phyloP scores from a whole-genome alignment of 2,113 vertebrate species.

The Ceuthmochares aereus region DNA sequence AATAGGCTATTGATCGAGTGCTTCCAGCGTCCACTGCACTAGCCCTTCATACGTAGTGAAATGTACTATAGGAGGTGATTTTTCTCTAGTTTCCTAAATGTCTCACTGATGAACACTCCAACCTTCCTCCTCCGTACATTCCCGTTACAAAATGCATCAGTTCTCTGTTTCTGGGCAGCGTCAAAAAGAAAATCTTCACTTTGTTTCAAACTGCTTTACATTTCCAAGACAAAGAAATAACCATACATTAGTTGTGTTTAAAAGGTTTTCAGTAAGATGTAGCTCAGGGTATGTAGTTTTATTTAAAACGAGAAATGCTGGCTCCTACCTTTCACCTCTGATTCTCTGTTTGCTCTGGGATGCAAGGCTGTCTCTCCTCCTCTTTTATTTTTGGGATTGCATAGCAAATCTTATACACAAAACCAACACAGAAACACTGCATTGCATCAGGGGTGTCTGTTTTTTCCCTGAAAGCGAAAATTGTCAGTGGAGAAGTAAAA shows the following conservation, averaged over 20 bases:
- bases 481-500: neutral
- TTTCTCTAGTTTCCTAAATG: constrained; percentile 56
- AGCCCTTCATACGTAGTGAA: constrained; percentile 77
- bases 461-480: constrained; percentile 41
- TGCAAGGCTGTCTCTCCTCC: constrained; percentile 24
- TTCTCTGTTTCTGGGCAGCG: neutral
- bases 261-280: constrained; percentile 7
- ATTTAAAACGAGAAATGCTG: constrained; percentile 44
- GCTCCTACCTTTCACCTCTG: constrained; percentile 70
- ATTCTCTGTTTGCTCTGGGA: constrained; percentile 49
- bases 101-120: constrained; percentile 20
- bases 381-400: constrained; percentile 66
- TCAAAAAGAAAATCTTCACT: constrained; percentile 23
- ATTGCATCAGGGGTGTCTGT: neutral
- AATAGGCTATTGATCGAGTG: constrained; percentile 82
- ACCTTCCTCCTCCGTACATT: neutral
- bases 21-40: constrained; percentile 78
- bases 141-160: constrained; percentile 22
- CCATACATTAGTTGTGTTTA: neutral
- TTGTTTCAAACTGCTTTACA: constrained; percentile 9
- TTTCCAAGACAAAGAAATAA: constrained; percentile 30
- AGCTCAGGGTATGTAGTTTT: constrained; percentile 9
- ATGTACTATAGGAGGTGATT: constrained; percentile 54
- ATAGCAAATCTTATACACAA: constrained; percentile 61
- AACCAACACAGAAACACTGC: constrained; percentile 51